phyloP scores from a whole-genome alignment of 2,888 invertebrate species.

The Ichneumoninae sp. region DNA sequence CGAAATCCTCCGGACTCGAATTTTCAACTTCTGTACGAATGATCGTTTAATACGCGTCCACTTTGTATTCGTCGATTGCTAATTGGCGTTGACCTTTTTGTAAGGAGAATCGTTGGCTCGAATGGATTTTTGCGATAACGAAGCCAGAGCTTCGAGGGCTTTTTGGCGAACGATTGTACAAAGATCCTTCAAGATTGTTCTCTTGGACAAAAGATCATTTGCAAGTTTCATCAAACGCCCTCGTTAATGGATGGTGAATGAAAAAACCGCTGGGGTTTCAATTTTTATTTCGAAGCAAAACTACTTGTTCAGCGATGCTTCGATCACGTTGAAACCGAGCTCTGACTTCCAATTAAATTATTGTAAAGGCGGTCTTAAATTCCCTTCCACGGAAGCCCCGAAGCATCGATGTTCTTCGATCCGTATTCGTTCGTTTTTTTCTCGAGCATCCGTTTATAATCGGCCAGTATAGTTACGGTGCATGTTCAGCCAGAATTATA shows the following conservation, averaged over 20 bases:
- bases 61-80: constrained; percentile 18
- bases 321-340: constrained; percentile 34
- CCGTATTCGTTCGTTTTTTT: neutral
- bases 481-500: neutral
- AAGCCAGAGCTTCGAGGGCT: constrained; percentile 10
- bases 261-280: constrained; percentile 8
- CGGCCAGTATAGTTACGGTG: neutral
- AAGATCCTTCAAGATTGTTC: constrained; percentile 17
- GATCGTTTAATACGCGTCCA: constrained; percentile 6
- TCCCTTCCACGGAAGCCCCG: neutral
- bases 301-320: neutral
- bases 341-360: constrained; percentile 43
- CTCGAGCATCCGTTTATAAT: constrained; percentile 9
- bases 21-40: constrained; percentile 13
- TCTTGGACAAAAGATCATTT: constrained; percentile 2
- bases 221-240: neutral
- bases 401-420: constrained; percentile 1
- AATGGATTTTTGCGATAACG: constrained; percentile 42
- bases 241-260: constrained; percentile 6
- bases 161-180: constrained; percentile 1
- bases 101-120: constrained; percentile 37
- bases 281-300: constrained; percentile 2
- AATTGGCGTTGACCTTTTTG: constrained; percentile 1
- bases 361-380: constrained; percentile 6
- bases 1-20: neutral